Conservation (phyloP, 2,113 vertebrate genomes). For the Cebidichthys violaceus region DNA sequence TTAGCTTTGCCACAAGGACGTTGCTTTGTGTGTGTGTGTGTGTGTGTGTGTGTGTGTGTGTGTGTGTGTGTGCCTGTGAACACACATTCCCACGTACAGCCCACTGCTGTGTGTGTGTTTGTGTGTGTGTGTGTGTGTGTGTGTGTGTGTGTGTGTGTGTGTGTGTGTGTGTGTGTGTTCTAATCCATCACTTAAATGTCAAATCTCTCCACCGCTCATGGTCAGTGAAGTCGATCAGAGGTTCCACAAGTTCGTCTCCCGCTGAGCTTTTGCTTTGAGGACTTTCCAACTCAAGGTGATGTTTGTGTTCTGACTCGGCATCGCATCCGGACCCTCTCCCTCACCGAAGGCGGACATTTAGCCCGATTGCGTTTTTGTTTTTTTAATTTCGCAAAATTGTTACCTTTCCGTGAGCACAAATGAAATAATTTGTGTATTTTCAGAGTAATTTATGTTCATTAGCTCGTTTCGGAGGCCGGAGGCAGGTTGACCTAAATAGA, state of each 20-base stretch:
- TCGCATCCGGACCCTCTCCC: neutral
- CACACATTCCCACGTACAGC: conserved; percentile 15
- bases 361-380: neutral
- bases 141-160: too few species aligned
- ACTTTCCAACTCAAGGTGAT: conserved; percentile 57
- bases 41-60: conserved; percentile 7
- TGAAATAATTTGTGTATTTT: conserved; percentile 16
- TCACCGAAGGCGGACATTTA: neutral
- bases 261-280: conserved; percentile 54
- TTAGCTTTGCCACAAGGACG: conserved; percentile 70
- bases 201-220: conserved; percentile 47
- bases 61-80: neutral
- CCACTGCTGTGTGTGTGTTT: conserved; percentile 23
- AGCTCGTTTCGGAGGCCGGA: conserved; percentile 49
- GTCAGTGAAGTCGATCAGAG: conserved; percentile 67
- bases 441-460: conserved; percentile 47
- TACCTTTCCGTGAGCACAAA: conserved; percentile 9
- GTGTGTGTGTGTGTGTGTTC: neutral
- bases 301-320: neutral
- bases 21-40: conserved; percentile 13
- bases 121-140: conserved; percentile 7
- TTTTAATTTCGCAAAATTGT: neutral
- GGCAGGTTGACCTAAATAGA: conserved; percentile 66
- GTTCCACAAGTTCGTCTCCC: conserved; percentile 59
- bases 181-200: conserved; percentile 75